Percentiles rank a stretch among this genome's conserved stretches.
phyloP scores from a whole-genome alignment of 35 echinoderm and acorn worm species.

The Acanthaster planci region DNA sequence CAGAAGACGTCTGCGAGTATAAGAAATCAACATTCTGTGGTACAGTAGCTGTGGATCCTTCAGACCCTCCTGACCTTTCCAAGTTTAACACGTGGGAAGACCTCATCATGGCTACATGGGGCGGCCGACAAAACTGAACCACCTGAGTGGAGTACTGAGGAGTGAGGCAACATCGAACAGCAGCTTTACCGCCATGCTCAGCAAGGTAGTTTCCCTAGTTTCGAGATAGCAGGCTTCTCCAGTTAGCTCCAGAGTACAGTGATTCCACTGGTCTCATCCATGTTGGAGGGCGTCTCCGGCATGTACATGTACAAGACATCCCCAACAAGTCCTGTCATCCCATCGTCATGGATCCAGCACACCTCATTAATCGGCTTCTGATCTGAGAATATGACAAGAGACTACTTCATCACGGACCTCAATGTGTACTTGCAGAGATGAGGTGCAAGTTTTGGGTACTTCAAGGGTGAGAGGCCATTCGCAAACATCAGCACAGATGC shows the following conservation, averaged over 20 bases:
- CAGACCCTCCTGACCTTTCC: neutral
- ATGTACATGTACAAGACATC: neutral
- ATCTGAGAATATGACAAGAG: neutral
- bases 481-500: conserved; percentile 15
- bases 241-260: neutral
- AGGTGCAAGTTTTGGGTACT: conserved; percentile 51
- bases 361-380: neutral
- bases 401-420: conserved; percentile 12
- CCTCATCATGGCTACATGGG: neutral
- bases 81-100: neutral
- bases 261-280: neutral
- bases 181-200: neutral
- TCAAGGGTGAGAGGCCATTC: conserved; percentile 26
- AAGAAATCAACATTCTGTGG: conserved; percentile 3
- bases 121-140: neutral
- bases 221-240: neutral
- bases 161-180: neutral
- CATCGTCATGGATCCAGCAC: neutral
- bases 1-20: neutral
- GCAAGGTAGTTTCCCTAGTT: neutral
- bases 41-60: neutral
- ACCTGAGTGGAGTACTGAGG: neutral
- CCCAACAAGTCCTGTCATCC: neutral
- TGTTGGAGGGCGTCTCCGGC: neutral
- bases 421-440: conserved; percentile 31